Evolutionary conservation across 2,888 invertebrate genomes (phyloP), one percentile per base, ranked within the genome.

Genomic region (Oligia fasciuncula): DNA sequence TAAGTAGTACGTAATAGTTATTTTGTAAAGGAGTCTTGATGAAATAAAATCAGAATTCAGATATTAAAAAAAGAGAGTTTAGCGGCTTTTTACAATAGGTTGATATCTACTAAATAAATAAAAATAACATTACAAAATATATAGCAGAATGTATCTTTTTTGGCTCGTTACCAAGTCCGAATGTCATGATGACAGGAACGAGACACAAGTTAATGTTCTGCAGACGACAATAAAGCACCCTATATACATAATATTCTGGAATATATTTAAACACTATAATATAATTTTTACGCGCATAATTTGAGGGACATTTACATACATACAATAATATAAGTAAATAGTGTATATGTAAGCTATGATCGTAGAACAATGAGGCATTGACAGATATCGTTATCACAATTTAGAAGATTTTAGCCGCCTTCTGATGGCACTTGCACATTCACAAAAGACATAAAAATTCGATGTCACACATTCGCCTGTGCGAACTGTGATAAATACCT

Each of bases 1-100:
- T 93, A 93, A 92, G 85, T 87, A 92, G 91, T 90, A 92, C 88
- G 80, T 89, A 90, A 90, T 89, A 92, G 86, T 85, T 88, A 91
- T 83, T 87, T 87, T 89, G 79, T 91, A 89, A 90, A 89, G 85
- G 85, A 91, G 91, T 90, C 92, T 91, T 89, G 85, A 82, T 83
- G 85, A 85, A 87, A 81, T 85, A 86, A 69, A 87, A 88, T 89
- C 86, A 89, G 86, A 87, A 87, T 87, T 89, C 86, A 89, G 86
- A 87, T 85, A 78, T 80, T 83, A 81, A 79, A 84, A 84, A 86
- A 46, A 87, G 75, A 86, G 79, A 85, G 81, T 83, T 82, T 74
- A 77, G 84, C 86, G 85, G 88, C 84, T 85, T 86, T 76, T 79
- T 84, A 86, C 80, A 86, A 73, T 76, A 68, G 60, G 66, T 69